Conservation (phyloP, 2,797 vertebrate genomes). For the Nasua narica region DNA sequence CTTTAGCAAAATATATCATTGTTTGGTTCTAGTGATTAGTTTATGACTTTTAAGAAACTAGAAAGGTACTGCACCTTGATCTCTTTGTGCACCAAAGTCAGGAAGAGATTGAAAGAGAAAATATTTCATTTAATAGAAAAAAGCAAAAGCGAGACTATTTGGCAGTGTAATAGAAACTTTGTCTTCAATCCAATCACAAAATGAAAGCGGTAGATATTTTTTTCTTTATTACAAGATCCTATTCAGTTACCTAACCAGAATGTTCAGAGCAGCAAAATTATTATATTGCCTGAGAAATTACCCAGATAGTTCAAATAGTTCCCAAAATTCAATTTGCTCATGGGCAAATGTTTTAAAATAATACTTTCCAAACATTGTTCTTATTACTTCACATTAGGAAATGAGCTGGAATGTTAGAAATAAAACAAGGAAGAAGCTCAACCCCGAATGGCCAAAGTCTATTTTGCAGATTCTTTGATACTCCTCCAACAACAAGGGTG, state of each 20-base stretch:
- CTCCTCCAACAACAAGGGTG: neutral
- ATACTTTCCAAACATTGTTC: neutral
- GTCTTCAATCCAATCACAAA: neutral
- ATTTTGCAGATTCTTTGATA: neutral
- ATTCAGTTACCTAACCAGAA: neutral
- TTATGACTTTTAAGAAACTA: slow-evolving; percentile 9
- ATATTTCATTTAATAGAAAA: neutral
- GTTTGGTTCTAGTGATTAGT: neutral
- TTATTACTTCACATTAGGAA: neutral
- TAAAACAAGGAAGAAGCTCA: neutral
- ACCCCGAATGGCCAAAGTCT: neutral
- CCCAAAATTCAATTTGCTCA: neutral
- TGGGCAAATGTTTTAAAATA: neutral
- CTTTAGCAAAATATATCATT: neutral
- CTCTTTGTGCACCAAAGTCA: neutral
- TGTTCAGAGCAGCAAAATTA: neutral
- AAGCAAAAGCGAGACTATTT: neutral
- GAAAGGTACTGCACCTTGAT: neutral
- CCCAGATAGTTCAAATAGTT: neutral
- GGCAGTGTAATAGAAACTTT: neutral
- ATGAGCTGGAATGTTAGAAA: neutral
- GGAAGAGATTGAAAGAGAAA: neutral
- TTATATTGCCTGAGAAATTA: neutral
- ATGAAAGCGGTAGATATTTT: neutral
- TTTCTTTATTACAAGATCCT: neutral